Evolutionary conservation across 2,888 invertebrate genomes (phyloP), one percentile per base, ranked within the genome.

Genomic region (Gastrophysa polygoni): DNA sequence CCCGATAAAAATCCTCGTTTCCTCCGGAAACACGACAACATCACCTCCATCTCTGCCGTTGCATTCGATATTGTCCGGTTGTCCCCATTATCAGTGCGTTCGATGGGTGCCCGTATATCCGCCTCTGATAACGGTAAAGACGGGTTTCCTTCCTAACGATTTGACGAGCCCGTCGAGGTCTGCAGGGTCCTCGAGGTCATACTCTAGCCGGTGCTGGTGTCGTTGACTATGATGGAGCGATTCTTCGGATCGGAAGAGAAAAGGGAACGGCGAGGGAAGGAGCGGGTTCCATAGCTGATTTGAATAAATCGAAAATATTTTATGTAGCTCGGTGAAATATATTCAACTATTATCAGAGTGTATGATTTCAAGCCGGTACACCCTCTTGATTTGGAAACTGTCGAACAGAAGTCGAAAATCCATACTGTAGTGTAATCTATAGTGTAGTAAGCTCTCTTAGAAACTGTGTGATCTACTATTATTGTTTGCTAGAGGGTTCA

Each of bases 61-160:
- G 54, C 54, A 54, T 43, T 54, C 17, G 16, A 43, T 43, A 43
- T 43, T 43, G 43, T 54, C 52, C 34, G 4, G n/a, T n/a, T 7
- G 7, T 24, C 7, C 3, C 16, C 20, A 21, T 18, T 54, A 54
- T 54, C 54, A 34, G 54, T 17, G 50, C 34, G 44, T 54, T 54
- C 28, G 54, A 54, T 54, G 43, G 54, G 34, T 48, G 59, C 58
- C 59, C 63, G 60, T 65, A 63, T 57, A 71, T 71, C 69, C 69
- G 67, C 60, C 68, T 68, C 44, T 64, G 69, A 62, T 71, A 71
- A 71, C 71, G 71, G 69, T 71, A 71, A 67, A 68, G 68, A 69
- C 71, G 69, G 67, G 71, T 71, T 69, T 71, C 71, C 71, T 68
- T 71, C 70, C 69, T 69, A 67, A 63, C 59, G 55, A 61, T 61